Conservation (phyloP, 2,888 invertebrate species). For the Trileptium ribeirensis region DNA sequence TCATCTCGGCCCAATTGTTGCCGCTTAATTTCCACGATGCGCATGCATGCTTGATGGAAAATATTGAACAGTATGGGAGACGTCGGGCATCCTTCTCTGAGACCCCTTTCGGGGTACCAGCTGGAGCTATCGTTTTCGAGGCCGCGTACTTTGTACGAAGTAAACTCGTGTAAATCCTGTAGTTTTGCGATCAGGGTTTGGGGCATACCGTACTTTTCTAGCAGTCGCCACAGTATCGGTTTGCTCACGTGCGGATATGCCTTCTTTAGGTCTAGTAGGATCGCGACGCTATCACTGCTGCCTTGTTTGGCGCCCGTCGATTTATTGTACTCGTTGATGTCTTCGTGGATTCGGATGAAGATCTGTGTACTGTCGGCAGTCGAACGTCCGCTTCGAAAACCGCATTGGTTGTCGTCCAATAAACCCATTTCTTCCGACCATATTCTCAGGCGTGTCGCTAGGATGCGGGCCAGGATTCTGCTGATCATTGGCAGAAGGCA, state of each 20-base stretch:
- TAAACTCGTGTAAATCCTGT: background rate
- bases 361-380: background rate
- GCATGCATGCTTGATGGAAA: no score
- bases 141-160: background rate
- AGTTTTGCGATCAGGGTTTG: background rate
- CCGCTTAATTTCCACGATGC: background rate
- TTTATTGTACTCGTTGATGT: background rate
- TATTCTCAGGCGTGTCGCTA: background rate
- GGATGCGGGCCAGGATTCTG: background rate
- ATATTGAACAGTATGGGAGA: conserved; percentile 6
- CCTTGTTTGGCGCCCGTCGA: background rate
- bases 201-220: background rate
- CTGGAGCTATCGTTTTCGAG: background rate
- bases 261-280: background rate
- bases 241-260: background rate
- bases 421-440: background rate
- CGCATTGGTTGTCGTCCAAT: background rate
- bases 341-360: background rate
- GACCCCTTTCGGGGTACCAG: conserved; percentile 3
- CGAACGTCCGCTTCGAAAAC: background rate
- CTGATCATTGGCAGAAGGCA: no score
- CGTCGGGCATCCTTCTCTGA: background rate
- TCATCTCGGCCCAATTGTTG: background rate
- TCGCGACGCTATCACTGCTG: background rate
- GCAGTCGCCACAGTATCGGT: background rate